Evolutionary conservation across 2,888 invertebrate species (phyloP).

Genomic region (Cerastis leucographa): DNA sequence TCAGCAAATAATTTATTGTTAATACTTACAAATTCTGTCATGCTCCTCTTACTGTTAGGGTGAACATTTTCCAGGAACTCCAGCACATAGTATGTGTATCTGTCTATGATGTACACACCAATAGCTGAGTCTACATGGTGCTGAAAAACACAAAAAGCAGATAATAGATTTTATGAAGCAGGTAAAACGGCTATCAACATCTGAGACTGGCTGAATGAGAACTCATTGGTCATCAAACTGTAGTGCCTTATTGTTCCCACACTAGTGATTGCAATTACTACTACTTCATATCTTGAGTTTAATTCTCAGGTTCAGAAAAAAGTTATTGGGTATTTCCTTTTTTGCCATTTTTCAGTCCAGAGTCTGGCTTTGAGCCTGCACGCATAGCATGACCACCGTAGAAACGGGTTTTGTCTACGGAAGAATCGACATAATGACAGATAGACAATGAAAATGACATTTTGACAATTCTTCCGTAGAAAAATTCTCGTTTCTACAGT

Average conservation of each 20-base stretch:
- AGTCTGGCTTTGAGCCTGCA: no score
- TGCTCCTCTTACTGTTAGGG: conserved; percentile 96
- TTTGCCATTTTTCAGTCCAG: no score
- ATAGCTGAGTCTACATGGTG: conserved; percentile 99
- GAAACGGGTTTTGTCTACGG: no score
- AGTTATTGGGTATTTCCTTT: background rate
- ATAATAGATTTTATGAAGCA: background rate
- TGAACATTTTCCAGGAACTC: conserved; percentile 98
- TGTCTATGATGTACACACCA: conserved; percentile 99
- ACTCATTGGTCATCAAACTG: background rate
- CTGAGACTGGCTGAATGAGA: background rate
- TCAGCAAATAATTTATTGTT: background rate
- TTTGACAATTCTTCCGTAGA: no score
- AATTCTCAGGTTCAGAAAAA: background rate
- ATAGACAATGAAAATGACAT: no score
- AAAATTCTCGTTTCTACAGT: no score
- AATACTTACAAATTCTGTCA: conserved; percentile 98
- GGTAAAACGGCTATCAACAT: background rate
- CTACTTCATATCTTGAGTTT: background rate
- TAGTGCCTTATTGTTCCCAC: background rate
- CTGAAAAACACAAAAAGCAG: conserved; percentile 89
- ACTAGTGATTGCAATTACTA: background rate
- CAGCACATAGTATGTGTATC: conserved; percentile 99
- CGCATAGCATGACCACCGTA: no score
- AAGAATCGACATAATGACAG: no score